Conservation (phyloP, 2,888 invertebrate genomes). For the Pogonocherus hispidulus region DNA sequence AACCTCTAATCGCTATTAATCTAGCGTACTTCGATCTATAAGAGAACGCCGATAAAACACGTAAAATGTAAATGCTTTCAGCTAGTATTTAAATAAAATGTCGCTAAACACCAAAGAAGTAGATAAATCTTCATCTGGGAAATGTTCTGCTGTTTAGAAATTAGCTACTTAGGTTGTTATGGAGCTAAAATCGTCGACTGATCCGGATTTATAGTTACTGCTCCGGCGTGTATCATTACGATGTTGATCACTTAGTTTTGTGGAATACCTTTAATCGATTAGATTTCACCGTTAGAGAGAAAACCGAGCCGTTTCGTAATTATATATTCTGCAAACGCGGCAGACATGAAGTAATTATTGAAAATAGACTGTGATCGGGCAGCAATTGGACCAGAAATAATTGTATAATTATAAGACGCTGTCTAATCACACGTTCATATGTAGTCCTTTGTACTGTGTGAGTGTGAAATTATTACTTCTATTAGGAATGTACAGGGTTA, state of each 20-base stretch:
- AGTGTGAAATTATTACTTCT: neutral
- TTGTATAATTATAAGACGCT: neutral
- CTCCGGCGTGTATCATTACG: constrained; percentile 8
- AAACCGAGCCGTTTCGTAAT: neutral
- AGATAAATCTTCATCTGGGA: constrained; percentile 47
- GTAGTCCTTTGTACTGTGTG: neutral
- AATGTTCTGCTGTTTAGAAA: constrained; percentile 51
- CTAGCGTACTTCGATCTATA: neutral
- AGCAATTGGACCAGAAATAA: constrained; percentile 6
- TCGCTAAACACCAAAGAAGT: constrained; percentile 26
- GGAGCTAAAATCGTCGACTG: constrained; percentile 43
- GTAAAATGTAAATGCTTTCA: constrained; percentile 12
- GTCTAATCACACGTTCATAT: neutral
- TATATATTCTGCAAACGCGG: neutral
- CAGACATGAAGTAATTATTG: neutral
- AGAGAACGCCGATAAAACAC: neutral
- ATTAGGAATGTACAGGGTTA: too few species aligned
- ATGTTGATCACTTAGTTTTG: neutral
- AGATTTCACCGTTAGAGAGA: constrained; percentile 9
- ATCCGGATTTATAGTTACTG: constrained; percentile 41
- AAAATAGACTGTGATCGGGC: neutral
- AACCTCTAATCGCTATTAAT: neutral
- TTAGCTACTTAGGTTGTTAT: constrained; percentile 55
- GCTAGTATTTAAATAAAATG: constrained; percentile 12
- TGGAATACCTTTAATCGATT: constrained; percentile 8